These are phyloP conservation scores for Typhlichthys subterraneus DNA, from an alignment of 2,797 vertebrate genomes.

Conservation along the genomic window DNA sequence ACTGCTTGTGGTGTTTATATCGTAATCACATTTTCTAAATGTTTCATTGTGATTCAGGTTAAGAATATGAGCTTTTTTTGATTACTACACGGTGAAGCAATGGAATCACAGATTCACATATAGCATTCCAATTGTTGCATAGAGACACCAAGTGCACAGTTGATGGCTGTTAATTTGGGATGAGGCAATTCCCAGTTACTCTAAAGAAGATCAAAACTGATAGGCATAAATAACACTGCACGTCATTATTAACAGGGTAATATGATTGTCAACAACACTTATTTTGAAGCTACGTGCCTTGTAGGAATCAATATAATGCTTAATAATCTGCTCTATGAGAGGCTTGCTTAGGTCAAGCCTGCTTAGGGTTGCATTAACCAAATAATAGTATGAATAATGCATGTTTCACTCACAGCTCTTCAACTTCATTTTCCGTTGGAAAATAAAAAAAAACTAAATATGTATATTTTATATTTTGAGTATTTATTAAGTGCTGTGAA, in stretches of 20 bases:
- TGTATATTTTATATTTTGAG: conserved; percentile 12
- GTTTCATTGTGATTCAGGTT: conserved; percentile 28
- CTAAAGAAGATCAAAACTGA: conserved; percentile 24
- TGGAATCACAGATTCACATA: conserved; percentile 58
- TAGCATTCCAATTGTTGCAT: conserved; percentile 18
- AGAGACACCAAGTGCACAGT: background rate
- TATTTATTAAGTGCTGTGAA: conserved; percentile 51
- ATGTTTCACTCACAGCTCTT: conserved; percentile 26
- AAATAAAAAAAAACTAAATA: conserved; percentile 39
- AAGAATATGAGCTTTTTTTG: conserved; percentile 57
- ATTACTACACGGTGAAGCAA: conserved; percentile 53
- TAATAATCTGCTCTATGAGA: conserved; percentile 4
- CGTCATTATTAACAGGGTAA: conserved; percentile 48
- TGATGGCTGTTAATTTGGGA: conserved; percentile 25
- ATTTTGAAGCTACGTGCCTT: conserved; percentile 21
- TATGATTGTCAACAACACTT: conserved; percentile 2
- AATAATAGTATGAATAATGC: conserved; percentile 24
- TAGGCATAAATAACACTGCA: conserved; percentile 18
- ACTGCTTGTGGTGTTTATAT: conserved; percentile 57
- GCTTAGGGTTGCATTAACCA: background rate
- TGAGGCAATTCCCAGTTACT: conserved; percentile 34
- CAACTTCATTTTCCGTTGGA: conserved; percentile 13
- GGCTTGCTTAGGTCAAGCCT: conserved; percentile 18
- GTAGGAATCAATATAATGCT: conserved; percentile 24
- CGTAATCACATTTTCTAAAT: conserved; percentile 34